Evolutionary conservation across 2,797 vertebrate species (phyloP), one percentile per base, ranked within the genome.

Genomic region (Malacoctenus gilli): DNA sequence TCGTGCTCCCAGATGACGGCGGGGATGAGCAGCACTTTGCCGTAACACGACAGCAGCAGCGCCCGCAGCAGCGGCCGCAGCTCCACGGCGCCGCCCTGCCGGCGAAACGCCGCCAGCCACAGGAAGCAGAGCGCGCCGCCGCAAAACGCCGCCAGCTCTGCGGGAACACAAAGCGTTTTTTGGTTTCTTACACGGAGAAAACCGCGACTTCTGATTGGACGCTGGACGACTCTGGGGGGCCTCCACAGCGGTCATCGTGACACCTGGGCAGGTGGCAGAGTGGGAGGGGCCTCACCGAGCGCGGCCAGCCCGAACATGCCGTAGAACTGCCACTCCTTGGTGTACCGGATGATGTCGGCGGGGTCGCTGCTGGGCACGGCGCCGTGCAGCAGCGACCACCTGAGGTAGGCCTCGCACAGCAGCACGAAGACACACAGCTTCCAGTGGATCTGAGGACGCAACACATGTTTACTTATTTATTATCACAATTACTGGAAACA

Each of bases 311-410:
- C 92, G 78, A 98, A 98, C 94, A 95, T 93, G 84, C 89, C 69
- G 35, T 99, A 99, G 87, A 99, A 99, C 76, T 99, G 95, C 97
- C 96, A 99, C 61, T 99, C 95, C 72, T 93, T 98, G 54, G 97
- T 94, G 72, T 98, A 99, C 82, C 96, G 89, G 87, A 99, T 98
- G 74, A 99, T 91, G 89, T 98, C 96, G 0, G 95, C 93, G 0
- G 96, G 96, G 72, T 96, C 93, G 1, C 51, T 76, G 81, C 85
- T 94, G 79, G 83, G 92, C 83, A 89, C 93, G 0, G 95, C 93
- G 73, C 94, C 93, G 15, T 96, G 95, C 8, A 94, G 91, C 35
- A 90, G 86, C 47, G 95, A 92, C 97, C 97, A 99, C 50, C 95
- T 79, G 77, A 97, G 85, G 85, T 99, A 98, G 0, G 97, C 96